Base-by-base conservation (phyloP, 2,797 vertebrate genomes). In the Siniperca scherzeri region DNA sequence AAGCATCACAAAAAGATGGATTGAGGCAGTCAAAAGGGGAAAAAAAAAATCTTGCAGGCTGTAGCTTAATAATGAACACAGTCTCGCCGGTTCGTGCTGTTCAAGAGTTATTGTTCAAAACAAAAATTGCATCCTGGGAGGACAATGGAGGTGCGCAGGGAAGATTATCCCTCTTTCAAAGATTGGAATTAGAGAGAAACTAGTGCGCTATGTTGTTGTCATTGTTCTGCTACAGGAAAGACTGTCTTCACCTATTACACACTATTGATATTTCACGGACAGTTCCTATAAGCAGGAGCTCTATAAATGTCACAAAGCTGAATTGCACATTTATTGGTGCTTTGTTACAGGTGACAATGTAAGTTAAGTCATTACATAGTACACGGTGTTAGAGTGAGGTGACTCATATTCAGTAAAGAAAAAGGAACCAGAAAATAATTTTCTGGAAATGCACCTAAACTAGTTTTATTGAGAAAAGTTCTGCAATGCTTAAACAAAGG, bases 91-190 rank as follows among this genome's bases (percentile, higher is more conserved):
- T 87, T 82, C 5, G 7, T 77, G 67, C 70, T 52, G 55, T 81
- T 83, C 3, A n/a, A 52, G 50, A 80, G 64, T 82, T 84, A 81
- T 83, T 80, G 72, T 82, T 83, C 55, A 81, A 71, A 69, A 80
- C 9, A 53, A 74, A 78, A 89, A 88, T 44, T 82, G 55, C 38
- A 69, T 69, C 86, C 52, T 70, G 42, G 30, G 66, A 57, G 59
- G 68, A 91, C 73, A 88, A 85, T 87, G 44, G 66, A 84, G 72
- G 76, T 88, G 81, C 77, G 59, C 27, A 44, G 25, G 76, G 8
- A 52, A 53, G 33, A 88, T 59, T 75, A 60, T 79, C n/a, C 62
- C 48, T 82, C 74, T 77, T 83, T 87, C 70, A 88, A 61, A 77
- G 65, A 79, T 30, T 69, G 68, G 53, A 86, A 83, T 87, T 76